Conservation (phyloP, 2,797 vertebrate genomes). For the Pangasius mekongensis region DNA sequence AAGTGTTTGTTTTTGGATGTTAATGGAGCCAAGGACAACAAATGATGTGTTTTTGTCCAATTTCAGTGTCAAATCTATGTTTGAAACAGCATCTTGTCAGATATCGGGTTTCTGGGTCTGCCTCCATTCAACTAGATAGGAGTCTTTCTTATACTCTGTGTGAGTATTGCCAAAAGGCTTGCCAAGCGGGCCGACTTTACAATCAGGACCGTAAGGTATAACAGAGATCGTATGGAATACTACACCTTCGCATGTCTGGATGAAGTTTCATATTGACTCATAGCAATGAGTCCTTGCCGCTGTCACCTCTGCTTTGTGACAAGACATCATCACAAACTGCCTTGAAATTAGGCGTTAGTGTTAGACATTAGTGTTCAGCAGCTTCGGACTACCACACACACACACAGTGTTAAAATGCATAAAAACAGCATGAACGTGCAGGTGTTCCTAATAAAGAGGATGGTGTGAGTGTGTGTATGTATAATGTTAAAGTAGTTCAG, state of each 20-base stretch:
- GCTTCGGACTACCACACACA: too few relatives aligned
- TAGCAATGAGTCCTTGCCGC: neutral
- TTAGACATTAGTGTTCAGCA: too few relatives aligned
- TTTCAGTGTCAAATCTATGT: neutral
- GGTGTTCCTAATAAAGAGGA: too few relatives aligned
- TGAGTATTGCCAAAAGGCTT: neutral
- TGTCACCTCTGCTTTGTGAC: too few relatives aligned
- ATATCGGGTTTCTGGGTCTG: neutral
- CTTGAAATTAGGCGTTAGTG: too few relatives aligned
- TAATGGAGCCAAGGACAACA: neutral
- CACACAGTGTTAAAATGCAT: too few relatives aligned
- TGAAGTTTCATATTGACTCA: neutral
- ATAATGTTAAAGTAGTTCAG: too few relatives aligned
- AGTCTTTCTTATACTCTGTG: too few relatives aligned
- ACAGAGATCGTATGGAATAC: neutral
- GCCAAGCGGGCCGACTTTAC: neutral
- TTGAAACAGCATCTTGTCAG: neutral
- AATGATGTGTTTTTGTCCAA: neutral
- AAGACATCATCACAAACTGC: too few relatives aligned
- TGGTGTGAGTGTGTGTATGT: too few relatives aligned
- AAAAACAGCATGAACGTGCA: too few relatives aligned
- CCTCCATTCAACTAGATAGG: neutral
- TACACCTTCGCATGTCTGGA: neutral
- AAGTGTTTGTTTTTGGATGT: neutral
- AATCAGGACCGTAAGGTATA: neutral